Conservation (phyloP, 2,797 vertebrate species). For the Sorex maritimensis region DNA sequence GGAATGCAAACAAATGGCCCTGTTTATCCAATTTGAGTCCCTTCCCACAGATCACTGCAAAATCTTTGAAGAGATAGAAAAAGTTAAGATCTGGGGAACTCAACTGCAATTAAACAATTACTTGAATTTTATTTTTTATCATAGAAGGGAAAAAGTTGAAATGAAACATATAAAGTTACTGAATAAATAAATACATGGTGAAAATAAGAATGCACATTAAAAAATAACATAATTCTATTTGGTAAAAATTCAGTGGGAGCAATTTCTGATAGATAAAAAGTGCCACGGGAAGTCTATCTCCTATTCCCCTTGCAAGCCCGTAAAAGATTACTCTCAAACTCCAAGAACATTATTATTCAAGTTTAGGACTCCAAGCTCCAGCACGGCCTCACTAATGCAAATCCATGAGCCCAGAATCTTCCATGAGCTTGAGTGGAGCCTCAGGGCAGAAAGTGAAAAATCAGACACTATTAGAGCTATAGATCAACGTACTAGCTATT, state of each 20-base stretch:
- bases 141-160: conserved; percentile 44
- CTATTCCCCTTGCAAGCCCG: not conserved
- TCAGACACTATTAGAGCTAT: conserved; percentile 2
- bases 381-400: conserved; percentile 24
- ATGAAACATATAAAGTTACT: conserved; percentile 20
- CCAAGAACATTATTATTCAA: not conserved
- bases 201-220: conserved; percentile 58
- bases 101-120: conserved; percentile 47
- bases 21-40: not conserved
- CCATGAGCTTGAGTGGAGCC: conserved; percentile 31
- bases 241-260: conserved; percentile 1
- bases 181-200: conserved; percentile 15
- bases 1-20: conserved; percentile 35
- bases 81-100: not conserved
- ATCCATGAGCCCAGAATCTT: conserved; percentile 34
- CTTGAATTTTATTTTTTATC: conserved; percentile 59
- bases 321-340: conserved; percentile 44
- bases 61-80: conserved; percentile 8
- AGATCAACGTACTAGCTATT: conserved; percentile 65
- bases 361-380: conserved; percentile 5
- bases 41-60: not conserved
- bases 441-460: conserved; percentile 26
- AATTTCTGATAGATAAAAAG: conserved; percentile 29
- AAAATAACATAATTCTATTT: conserved; percentile 18
- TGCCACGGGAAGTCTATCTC: not conserved